Conservation (phyloP, 2,113 vertebrate species). For the Plecturocebus donacophilus region DNA sequence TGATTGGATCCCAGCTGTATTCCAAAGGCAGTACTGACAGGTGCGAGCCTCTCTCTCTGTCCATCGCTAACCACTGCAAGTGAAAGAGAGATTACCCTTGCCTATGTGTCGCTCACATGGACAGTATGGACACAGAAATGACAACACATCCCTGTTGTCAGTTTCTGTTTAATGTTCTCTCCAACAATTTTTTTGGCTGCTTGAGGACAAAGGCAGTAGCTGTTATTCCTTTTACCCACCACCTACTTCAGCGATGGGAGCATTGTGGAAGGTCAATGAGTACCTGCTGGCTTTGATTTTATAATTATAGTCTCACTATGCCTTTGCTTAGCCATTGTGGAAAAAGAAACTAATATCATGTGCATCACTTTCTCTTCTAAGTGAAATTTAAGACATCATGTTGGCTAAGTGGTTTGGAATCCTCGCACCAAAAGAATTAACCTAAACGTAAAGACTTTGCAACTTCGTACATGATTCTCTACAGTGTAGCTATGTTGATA, state of each 20-base stretch:
- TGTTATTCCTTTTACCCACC: neutral
- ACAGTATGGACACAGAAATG: neutral
- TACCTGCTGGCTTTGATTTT: conserved; percentile 35
- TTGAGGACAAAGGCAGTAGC: neutral
- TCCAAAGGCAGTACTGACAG: neutral
- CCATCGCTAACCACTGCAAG: neutral
- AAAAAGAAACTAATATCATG: neutral
- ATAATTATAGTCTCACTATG: neutral
- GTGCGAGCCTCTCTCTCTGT: neutral
- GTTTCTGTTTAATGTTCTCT: neutral
- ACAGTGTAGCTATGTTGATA: rapidly evolving
- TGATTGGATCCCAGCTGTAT: neutral
- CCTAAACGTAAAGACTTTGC: neutral
- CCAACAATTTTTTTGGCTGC: neutral
- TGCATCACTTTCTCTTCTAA: neutral
- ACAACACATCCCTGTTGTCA: neutral
- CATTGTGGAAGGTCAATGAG: neutral
- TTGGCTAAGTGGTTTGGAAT: neutral
- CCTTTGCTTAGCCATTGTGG: neutral
- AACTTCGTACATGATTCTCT: neutral
- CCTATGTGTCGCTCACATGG: rapidly evolving
- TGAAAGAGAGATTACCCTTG: neutral
- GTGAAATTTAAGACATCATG: neutral
- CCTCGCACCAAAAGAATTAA: neutral
- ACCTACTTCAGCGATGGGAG: neutral